These are phyloP conservation scores for Drusus annulatus DNA, from an alignment of 1,140 invertebrate genomes.

Conservation along the genomic window DNA sequence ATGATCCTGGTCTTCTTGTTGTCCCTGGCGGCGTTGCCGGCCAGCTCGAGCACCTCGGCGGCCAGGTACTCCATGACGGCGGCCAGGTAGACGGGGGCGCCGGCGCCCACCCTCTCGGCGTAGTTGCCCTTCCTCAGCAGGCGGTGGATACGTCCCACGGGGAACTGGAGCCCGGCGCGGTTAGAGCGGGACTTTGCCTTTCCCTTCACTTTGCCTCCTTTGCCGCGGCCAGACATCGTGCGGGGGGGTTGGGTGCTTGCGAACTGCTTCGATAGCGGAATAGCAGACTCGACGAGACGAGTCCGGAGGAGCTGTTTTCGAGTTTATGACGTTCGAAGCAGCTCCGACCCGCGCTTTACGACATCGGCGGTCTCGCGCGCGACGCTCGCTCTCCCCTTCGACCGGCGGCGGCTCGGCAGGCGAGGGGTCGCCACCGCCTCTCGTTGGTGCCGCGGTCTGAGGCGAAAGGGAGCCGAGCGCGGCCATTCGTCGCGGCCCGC, in stretches of 20 bases:
- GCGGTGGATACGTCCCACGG: slow-evolving; percentile 76
- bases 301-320: no score
- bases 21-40: slow-evolving; percentile 71
- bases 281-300: slow-evolving; percentile 81
- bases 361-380: no score
- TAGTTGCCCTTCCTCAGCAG: slow-evolving; percentile 78
- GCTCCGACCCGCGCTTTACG: no score
- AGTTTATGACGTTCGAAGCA: no score
- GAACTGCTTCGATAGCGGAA: no score
- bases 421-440: no score
- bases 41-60: slow-evolving; percentile 76
- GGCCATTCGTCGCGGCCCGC: no score
- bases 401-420: no score
- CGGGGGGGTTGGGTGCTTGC: no score
- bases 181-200: slow-evolving; percentile 72
- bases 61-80: slow-evolving; percentile 74
- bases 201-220: slow-evolving; percentile 66
- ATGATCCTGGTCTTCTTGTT: slow-evolving; percentile 71
- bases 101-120: slow-evolving; percentile 76
- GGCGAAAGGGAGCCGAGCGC: no score
- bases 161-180: slow-evolving; percentile 80
- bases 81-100: slow-evolving; percentile 77
- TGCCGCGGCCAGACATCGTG: slow-evolving; percentile 61
- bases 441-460: no score
- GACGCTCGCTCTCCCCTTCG: no score